A percentile compares a stretch with the other conserved stretches of the same genome.
Evolutionary conservation across 2,797 vertebrate genomes (phyloP).

Genomic region (Coranthus polyacanthus): DNA sequence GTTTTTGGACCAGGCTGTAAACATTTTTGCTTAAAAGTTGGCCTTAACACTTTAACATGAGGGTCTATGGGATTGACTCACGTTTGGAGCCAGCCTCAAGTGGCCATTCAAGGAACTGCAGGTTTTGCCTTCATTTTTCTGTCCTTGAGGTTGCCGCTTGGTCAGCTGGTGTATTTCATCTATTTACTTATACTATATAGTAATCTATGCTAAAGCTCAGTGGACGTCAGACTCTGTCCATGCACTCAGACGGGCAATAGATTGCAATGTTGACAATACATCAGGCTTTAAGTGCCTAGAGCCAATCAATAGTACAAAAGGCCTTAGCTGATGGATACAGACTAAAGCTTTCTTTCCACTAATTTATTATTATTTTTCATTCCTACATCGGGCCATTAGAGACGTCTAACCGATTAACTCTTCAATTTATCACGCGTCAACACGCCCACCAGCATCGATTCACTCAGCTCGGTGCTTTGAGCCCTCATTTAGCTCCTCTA

Average conservation of each 20-base stretch:
- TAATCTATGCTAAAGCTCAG: conserved; percentile 48
- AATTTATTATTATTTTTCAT: conserved; percentile 81
- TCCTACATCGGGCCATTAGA: conserved; percentile 72
- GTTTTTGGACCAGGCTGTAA: too few species aligned
- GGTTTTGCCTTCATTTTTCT: too few species aligned
- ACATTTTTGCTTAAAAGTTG: too few species aligned
- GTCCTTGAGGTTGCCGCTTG: too few species aligned
- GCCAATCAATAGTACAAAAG: conserved; percentile 76
- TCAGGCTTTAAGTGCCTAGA: conserved; percentile 73
- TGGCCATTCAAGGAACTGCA: too few species aligned
- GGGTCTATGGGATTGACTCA: too few species aligned
- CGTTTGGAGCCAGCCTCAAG: too few species aligned
- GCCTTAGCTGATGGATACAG: conserved; percentile 74
- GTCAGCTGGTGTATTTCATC: conserved; percentile 6
- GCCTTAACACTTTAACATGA: too few species aligned
- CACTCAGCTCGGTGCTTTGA: conserved; percentile 43
- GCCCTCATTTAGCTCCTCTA: conserved; percentile 59
- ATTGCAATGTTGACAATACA: conserved; percentile 71
- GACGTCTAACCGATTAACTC: conserved; percentile 77
- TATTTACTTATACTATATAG: conserved; percentile 36
- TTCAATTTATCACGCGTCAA: conserved; percentile 76
- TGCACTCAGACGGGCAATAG: conserved; percentile 50
- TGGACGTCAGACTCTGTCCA: conserved; percentile 50
- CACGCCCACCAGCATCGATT: conserved; percentile 70
- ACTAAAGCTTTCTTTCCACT: conserved; percentile 68